A percentile compares a stretch with the other conserved stretches of the same genome.
phyloP scores from a whole-genome alignment of 2,888 invertebrate genomes.

The Apantesis nais region DNA sequence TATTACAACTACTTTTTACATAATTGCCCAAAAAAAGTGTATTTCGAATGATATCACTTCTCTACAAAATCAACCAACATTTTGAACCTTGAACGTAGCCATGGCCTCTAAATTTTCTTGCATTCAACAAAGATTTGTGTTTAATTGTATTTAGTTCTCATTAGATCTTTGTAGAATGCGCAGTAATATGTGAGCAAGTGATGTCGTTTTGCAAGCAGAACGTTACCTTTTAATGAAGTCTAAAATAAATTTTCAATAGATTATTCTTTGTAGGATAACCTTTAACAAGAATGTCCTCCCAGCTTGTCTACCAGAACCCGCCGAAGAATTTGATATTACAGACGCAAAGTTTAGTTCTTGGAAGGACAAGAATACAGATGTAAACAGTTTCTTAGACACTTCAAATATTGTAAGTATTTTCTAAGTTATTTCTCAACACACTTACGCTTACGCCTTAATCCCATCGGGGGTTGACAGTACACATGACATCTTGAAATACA shows the following conservation, averaged over 20 bases:
- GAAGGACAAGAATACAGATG: neutral
- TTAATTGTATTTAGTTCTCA: neutral
- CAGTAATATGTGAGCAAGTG: no score
- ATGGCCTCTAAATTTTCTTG: neutral
- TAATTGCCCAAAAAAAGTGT: no score
- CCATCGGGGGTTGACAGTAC: no score
- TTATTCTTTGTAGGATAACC: slow-evolving; percentile 2
- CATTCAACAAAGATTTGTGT: neutral
- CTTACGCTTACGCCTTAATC: no score
- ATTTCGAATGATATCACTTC: no score
- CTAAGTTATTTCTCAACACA: no score
- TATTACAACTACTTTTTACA: no score
- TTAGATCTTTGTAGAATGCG: no score
- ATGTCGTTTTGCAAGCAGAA: neutral
- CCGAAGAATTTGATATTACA: neutral
- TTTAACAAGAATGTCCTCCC: slow-evolving; percentile 9
- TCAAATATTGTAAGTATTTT: neutral
- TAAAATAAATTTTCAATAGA: neutral
- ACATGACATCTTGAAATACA: no score
- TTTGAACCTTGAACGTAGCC: no score
- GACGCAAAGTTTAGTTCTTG: neutral
- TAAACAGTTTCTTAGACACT: neutral
- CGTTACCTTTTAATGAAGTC: neutral
- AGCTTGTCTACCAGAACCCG: slow-evolving; percentile 12
- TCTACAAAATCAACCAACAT: no score